These are phyloP conservation scores for Terebella lapidaria DNA, from an alignment of 2,888 invertebrate genomes.

Conservation along the genomic window DNA sequence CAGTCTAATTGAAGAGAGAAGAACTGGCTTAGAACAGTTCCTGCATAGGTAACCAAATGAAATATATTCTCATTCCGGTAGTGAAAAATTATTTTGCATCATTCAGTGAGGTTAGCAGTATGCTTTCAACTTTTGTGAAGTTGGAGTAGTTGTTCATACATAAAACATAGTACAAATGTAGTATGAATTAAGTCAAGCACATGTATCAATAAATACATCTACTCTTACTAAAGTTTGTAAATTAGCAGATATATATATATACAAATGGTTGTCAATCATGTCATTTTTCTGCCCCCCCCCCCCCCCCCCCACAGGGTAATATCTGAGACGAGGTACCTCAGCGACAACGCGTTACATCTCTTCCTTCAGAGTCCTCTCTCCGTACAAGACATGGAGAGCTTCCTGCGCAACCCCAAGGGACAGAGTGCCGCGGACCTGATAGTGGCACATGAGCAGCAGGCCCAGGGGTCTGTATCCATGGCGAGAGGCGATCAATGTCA, in stretches of 20 bases:
- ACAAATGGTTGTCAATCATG: background rate
- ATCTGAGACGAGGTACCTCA: background rate
- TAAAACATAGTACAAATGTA: background rate
- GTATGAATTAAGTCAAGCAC: background rate
- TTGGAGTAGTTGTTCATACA: background rate
- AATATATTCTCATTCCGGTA: background rate
- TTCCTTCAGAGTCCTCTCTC: background rate
- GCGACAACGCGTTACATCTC: background rate
- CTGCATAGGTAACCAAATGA: background rate
- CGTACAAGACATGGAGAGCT: background rate
- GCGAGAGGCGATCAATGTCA: background rate
- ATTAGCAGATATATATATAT: background rate
- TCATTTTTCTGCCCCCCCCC: background rate
- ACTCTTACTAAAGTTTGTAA: no score
- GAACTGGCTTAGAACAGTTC: background rate
- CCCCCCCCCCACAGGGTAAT: background rate
- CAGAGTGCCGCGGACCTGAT: background rate
- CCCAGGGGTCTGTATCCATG: background rate
- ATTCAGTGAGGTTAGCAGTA: no score
- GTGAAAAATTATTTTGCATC: no score
- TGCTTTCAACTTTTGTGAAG: no score
- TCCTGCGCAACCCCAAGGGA: background rate
- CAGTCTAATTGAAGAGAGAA: background rate
- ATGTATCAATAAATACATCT: no score
- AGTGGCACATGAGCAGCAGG: background rate